Evolutionary conservation across 2,797 vertebrate species (phyloP).

Genomic region (Manis pentadactyla): DNA sequence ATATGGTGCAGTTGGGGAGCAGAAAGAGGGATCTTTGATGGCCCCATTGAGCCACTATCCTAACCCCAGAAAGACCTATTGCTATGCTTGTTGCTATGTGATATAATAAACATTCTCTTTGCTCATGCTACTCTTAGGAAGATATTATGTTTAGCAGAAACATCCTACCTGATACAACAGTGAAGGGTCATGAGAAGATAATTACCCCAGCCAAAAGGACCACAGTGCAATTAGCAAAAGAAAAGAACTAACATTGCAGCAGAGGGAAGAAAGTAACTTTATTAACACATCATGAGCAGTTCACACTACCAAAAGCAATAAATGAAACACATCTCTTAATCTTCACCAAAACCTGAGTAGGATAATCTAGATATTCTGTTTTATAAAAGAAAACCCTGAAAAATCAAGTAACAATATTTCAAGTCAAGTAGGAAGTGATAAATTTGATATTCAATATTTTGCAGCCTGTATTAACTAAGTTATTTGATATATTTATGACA

Average conservation of each 20-base stretch:
- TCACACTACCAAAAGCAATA: background rate
- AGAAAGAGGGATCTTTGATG: background rate
- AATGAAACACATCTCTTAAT: background rate
- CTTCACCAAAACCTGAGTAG: background rate
- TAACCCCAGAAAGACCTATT: background rate
- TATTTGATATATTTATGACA: conserved; percentile 77
- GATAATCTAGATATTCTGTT: background rate
- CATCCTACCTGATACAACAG: background rate
- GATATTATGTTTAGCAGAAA: background rate
- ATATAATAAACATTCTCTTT: background rate
- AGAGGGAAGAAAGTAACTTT: background rate
- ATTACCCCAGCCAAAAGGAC: background rate
- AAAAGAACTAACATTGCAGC: background rate
- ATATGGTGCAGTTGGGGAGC: background rate
- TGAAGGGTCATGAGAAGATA: background rate
- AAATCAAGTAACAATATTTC: background rate
- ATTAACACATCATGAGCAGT: background rate
- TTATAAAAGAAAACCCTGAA: conserved; percentile 29
- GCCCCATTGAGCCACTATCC: background rate
- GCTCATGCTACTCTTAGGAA: background rate
- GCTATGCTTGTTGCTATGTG: background rate
- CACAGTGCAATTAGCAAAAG: background rate
- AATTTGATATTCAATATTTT: conserved; percentile 38
- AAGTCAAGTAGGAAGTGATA: background rate
- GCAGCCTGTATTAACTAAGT: conserved; percentile 46